These are phyloP conservation scores for Watsonalla binaria DNA, from an alignment of 2,888 invertebrate genomes.

Conservation along the genomic window DNA sequence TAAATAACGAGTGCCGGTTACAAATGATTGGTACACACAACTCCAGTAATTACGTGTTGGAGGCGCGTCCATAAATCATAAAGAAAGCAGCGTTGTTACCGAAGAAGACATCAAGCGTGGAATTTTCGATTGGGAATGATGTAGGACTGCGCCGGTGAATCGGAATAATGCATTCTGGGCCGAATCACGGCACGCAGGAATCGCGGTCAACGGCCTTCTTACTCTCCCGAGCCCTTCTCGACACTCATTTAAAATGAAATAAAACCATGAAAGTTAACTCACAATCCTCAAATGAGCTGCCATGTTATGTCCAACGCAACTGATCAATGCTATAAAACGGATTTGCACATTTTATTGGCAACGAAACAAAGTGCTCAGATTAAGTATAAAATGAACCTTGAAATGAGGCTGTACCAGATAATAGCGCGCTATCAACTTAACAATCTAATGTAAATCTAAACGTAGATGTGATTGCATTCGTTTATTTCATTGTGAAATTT, in stretches of 20 bases:
- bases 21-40: constrained; percentile 19
- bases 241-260: constrained; percentile 45
- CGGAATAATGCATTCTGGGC: constrained; percentile 67
- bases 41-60: constrained; percentile 44
- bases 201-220: constrained; percentile 63
- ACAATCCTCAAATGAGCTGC: constrained; percentile 39
- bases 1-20: constrained; percentile 3
- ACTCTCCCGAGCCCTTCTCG: constrained; percentile 34
- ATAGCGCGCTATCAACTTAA: constrained; percentile 24
- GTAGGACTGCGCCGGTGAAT: constrained; percentile 56
- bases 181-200: constrained; percentile 54
- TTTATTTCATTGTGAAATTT: background rate
- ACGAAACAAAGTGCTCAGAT: constrained; percentile 23
- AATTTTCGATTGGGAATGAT: constrained; percentile 67
- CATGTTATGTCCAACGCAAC: constrained; percentile 29
- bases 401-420: constrained; percentile 25
- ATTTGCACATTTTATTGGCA: constrained; percentile 26
- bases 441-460: background rate
- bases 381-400: constrained; percentile 19
- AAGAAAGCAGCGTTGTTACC: constrained; percentile 58
- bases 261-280: constrained; percentile 41
- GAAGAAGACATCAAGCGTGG: constrained; percentile 68
- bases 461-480: background rate
- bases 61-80: constrained; percentile 59
- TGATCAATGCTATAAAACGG: constrained; percentile 35